These are phyloP conservation scores for Salvelinus namaycush DNA, from an alignment of 2,113 vertebrate species.

Conservation along the genomic window DNA sequence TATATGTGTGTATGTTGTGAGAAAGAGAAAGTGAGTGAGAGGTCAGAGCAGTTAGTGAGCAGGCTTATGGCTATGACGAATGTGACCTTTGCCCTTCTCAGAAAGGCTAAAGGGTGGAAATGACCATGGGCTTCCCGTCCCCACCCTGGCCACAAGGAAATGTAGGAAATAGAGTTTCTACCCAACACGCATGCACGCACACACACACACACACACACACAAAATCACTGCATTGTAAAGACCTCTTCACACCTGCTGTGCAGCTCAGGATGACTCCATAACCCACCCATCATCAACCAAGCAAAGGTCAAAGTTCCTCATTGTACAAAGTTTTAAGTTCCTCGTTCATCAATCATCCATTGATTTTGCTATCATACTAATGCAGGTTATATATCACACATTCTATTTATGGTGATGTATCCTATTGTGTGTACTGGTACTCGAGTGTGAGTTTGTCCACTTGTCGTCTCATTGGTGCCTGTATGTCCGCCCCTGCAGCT, in stretches of 20 bases:
- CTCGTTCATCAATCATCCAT: background rate
- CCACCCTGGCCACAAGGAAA: conserved; percentile 63
- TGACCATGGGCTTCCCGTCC: conserved; percentile 66
- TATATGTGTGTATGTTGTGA: background rate
- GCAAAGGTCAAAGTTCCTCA: background rate
- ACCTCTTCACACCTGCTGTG: conserved; percentile 53
- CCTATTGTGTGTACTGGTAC: background rate
- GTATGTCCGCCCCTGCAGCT: background rate
- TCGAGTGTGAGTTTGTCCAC: background rate
- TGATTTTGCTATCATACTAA: too few relatives aligned
- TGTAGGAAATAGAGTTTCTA: conserved; percentile 61
- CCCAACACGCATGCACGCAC: conserved; percentile 6
- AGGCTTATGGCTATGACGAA: conserved; percentile 50
- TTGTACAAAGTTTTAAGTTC: background rate
- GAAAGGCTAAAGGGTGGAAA: conserved; percentile 57
- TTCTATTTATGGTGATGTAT: too few relatives aligned
- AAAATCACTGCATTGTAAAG: too few relatives aligned
- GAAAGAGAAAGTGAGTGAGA: conserved; percentile 34
- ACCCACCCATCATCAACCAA: conserved; percentile 1
- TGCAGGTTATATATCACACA: too few relatives aligned
- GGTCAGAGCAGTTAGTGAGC: conserved; percentile 36
- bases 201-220: too few relatives aligned
- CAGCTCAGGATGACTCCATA: conserved; percentile 40
- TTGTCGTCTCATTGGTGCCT: background rate
- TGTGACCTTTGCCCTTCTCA: conserved; percentile 52